phyloP scores from a whole-genome alignment of 1,140 invertebrate genomes.

The Calliopsis andreniformis region DNA sequence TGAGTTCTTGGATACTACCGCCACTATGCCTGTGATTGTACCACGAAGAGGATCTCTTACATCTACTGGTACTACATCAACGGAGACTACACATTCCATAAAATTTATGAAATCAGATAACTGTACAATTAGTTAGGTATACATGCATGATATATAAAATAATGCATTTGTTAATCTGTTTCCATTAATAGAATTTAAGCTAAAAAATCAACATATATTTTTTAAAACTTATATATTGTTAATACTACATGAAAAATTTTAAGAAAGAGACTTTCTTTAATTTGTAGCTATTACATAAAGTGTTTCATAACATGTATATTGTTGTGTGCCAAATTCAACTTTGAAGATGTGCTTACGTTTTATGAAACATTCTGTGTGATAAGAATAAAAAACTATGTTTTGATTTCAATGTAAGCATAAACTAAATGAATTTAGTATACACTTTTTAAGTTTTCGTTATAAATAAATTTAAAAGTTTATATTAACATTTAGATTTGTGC shows the following conservation, averaged over 20 bases:
- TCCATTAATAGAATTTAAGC: not conserved
- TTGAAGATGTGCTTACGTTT: too few relatives aligned
- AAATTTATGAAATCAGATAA: slow-evolving; percentile 56
- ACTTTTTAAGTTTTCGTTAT: not conserved
- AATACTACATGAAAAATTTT: too few relatives aligned
- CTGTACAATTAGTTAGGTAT: slow-evolving; percentile 66
- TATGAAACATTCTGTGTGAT: too few relatives aligned
- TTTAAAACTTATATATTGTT: not conserved
- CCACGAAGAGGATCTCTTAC: slow-evolving; percentile 72
- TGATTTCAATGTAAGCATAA: not conserved
- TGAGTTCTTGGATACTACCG: slow-evolving; percentile 79
- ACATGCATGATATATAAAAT: not conserved
- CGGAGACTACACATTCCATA: slow-evolving; percentile 59
- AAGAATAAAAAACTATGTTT: too few relatives aligned
- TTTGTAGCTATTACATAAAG: too few relatives aligned
- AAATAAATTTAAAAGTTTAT: not conserved
- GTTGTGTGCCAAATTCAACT: too few relatives aligned
- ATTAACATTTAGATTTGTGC: slow-evolving; percentile 4
- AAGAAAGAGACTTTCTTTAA: too few relatives aligned
- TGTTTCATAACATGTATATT: too few relatives aligned
- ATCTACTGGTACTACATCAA: slow-evolving; percentile 69
- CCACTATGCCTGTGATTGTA: slow-evolving; percentile 66
- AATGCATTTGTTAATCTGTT: not conserved
- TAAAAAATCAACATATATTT: too few relatives aligned
- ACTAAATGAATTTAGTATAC: not conserved